Evolutionary conservation across 1,140 invertebrate species (phyloP).

Genomic region (Drosophila repletoides): DNA sequence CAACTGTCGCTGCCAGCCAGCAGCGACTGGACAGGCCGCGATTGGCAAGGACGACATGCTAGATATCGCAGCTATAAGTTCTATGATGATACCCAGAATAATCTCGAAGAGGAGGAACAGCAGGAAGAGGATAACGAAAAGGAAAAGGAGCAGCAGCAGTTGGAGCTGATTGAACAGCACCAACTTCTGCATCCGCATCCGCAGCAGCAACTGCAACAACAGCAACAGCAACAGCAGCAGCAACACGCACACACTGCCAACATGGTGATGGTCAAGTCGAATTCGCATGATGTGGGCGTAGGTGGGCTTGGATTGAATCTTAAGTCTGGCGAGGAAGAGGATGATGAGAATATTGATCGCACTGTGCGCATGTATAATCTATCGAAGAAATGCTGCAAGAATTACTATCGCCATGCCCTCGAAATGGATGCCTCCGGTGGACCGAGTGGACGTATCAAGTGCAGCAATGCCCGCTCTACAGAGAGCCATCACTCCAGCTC

Average conservation of each 20-base stretch:
- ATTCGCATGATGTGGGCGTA: slow-evolving; percentile 64
- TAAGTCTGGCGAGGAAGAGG: slow-evolving; percentile 59
- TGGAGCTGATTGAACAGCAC: slow-evolving; percentile 9
- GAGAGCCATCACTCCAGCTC: slow-evolving; percentile 60
- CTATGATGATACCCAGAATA: slow-evolving; percentile 72
- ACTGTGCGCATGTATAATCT: slow-evolving; percentile 79
- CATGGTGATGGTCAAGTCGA: slow-evolving; percentile 61
- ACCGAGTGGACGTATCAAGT: slow-evolving; percentile 50
- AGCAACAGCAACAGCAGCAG: slow-evolving; percentile 14
- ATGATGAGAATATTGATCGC: slow-evolving; percentile 74
- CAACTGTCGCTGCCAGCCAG: slow-evolving; percentile 77
- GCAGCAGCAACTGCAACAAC: slow-evolving; percentile 1
- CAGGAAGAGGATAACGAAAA: slow-evolving; percentile 33
- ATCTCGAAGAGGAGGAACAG: slow-evolving; percentile 52
- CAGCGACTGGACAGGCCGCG: slow-evolving; percentile 68
- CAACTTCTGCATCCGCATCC: slow-evolving; percentile 8
- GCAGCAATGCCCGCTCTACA: slow-evolving; percentile 51
- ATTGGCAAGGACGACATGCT: slow-evolving; percentile 49
- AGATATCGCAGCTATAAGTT: slow-evolving; percentile 73
- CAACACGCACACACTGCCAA: slow-evolving; percentile 23
- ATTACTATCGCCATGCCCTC: slow-evolving; percentile 71
- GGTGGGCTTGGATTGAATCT: slow-evolving; percentile 61
- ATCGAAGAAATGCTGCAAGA: slow-evolving; percentile 80
- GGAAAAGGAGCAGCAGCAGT: slow-evolving; percentile 6
- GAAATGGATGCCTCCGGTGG: slow-evolving; percentile 55